These are phyloP conservation scores for Oxytorus armatus DNA, from an alignment of 2,888 invertebrate genomes.

Conservation along the genomic window DNA sequence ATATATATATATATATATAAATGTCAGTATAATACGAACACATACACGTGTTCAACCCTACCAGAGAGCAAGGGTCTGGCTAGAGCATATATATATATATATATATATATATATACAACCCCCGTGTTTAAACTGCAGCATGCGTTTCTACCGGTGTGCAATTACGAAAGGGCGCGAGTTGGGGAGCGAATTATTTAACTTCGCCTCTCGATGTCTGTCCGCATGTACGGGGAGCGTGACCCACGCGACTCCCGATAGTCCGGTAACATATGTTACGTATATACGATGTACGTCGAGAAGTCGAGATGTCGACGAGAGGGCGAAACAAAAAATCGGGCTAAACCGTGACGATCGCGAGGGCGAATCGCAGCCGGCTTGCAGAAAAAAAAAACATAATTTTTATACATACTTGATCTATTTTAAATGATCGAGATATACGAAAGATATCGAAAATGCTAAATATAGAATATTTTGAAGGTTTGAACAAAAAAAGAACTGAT, in stretches of 20 bases:
- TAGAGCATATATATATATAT: not conserved
- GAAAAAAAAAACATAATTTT: conserved; percentile 12
- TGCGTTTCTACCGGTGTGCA: conserved; percentile 69
- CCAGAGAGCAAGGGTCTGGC: conserved; percentile 5
- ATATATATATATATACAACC: conserved; percentile 8
- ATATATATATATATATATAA: conserved; percentile 10
- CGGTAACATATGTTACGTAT: conserved; percentile 67
- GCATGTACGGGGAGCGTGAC: conserved; percentile 56
- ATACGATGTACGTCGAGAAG: conserved; percentile 60
- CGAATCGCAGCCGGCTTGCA: conserved; percentile 41
- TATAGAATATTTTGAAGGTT: not conserved
- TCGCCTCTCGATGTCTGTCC: conserved; percentile 70
- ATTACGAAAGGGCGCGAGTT: conserved; percentile 70
- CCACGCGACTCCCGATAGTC: conserved; percentile 56
- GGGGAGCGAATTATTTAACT: conserved; percentile 78
- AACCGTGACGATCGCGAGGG: conserved; percentile 35
- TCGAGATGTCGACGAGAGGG: conserved; percentile 62
- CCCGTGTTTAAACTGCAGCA: conserved; percentile 59
- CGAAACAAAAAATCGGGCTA: conserved; percentile 31
- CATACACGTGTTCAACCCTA: conserved; percentile 14
- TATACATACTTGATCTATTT: not conserved
- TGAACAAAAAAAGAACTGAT: not conserved
- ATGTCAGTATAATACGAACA: conserved; percentile 1
- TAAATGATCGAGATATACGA: not conserved
- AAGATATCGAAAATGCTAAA: not conserved